Evolutionary conservation across 1,140 invertebrate species (phyloP), one percentile per base, ranked within the genome.

Genomic region (Pogonomyrmex californicus): DNA sequence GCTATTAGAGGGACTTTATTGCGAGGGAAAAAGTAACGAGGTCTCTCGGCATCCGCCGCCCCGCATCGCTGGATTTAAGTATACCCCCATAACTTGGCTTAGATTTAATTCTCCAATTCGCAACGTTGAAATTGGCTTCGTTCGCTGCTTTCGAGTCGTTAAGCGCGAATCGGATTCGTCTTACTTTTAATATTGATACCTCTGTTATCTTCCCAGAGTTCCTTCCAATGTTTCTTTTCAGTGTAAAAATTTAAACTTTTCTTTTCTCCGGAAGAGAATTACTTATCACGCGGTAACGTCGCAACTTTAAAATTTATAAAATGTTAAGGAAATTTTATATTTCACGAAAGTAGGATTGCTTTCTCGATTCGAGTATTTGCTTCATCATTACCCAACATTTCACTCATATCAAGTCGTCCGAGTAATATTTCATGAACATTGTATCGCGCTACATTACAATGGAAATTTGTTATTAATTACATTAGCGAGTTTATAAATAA

Each of bases 241-340:
- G 30, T 71, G 14, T n/a, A 47, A 82, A 58, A 58, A 60, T 71
- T 73, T 36, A 23, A 70, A 47, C 17, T 78, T 63, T n/a, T 41
- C 58, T 63, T 78, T 51, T n/a, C 36, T 78, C 44, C 44, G 30
- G 9, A 56, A 49, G 23, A 47, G 10, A 47, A 71, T 56, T 70
- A 81, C 17, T 60, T 77, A n/a, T 58, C 54, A 17, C 30, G 76
- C 17, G 23, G 10, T 30, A 23, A 54, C 7, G 36, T 79, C 10
- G 44, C 33, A 14, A 79, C 33, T 68, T 51, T 41, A 17, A 79
- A 79, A 66, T 30, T 23, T 66, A 51, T 51, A 44, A 77, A 77
- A 77, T 54, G 4, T 33, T 38, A 51, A 49, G 17, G 2, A 58
- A 58, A 14, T n/a, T 47, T 51, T 79, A 44, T 30, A 33, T 76